A percentile compares a stretch with the other conserved stretches of the same genome.
These are phyloP conservation scores for Bovichtus diacanthus DNA, from an alignment of 2,797 vertebrate species.

Conservation along the genomic window DNA sequence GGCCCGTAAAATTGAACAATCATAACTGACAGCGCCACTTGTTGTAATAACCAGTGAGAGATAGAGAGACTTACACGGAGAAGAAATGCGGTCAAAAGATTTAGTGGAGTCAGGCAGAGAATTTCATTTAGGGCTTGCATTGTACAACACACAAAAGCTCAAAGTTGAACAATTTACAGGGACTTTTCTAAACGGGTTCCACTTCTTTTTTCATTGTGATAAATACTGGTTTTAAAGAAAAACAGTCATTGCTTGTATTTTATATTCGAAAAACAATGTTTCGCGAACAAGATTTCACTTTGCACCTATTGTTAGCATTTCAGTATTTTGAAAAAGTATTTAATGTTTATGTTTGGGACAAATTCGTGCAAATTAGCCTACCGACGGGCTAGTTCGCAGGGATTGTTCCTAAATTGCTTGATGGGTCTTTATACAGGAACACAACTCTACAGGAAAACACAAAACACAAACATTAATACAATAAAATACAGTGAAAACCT, in stretches of 20 bases:
- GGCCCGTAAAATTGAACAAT: conserved; percentile 34
- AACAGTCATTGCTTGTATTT: background rate
- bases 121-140: background rate
- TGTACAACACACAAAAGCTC: background rate
- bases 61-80: conserved; percentile 12
- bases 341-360: background rate
- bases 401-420: background rate
- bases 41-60: conserved; percentile 9
- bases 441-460: background rate
- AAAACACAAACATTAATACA: background rate
- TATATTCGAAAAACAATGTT: too few species aligned
- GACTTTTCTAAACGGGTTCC: background rate
- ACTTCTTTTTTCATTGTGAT: background rate
- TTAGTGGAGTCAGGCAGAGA: conserved; percentile 11
- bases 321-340: background rate
- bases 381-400: background rate
- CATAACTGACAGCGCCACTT: conserved; percentile 45
- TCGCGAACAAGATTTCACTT: background rate
- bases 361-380: background rate
- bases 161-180: background rate
- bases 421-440: background rate
- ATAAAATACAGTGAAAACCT: background rate
- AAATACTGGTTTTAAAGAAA: background rate
- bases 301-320: background rate
- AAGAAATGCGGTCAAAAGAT: conserved; percentile 27